Percentiles rank a stretch among this genome's conserved stretches.
Evolutionary conservation across 92 coral and sea anemone species (phyloP).

Genomic region (Muricea muricata): DNA sequence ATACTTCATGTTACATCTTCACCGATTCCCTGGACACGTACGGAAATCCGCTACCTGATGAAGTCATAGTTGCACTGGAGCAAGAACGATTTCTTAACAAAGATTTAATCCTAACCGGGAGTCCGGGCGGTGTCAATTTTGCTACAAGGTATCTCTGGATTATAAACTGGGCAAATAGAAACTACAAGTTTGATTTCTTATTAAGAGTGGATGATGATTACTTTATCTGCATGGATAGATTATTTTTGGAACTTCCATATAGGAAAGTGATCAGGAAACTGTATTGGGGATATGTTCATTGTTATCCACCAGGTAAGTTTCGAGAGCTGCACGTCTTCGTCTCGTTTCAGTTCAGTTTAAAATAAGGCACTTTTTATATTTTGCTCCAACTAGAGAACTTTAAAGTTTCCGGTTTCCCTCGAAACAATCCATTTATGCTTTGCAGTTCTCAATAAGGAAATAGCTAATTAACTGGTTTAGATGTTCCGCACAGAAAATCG

Average conservation of each 20-base stretch:
- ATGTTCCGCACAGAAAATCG: too few relatives aligned
- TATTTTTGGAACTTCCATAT: slow-evolving; percentile 79
- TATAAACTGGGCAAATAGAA: slow-evolving; percentile 74
- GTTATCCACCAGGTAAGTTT: slow-evolving; percentile 55
- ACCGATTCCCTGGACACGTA: slow-evolving; percentile 68
- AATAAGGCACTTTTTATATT: too few relatives aligned
- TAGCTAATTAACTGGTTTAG: too few relatives aligned
- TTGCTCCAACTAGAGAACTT: too few relatives aligned
- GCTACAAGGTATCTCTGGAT: slow-evolving; percentile 86
- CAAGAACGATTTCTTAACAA: slow-evolving; percentile 29
- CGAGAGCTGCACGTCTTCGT: too few relatives aligned
- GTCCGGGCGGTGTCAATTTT: slow-evolving; percentile 79
- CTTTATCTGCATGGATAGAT: slow-evolving; percentile 81
- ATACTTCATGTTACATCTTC: slow-evolving; percentile 82
- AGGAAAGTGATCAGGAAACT: slow-evolving; percentile 71
- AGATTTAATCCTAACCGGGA: slow-evolving; percentile 22
- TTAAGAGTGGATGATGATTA: slow-evolving; percentile 96
- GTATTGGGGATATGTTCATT: slow-evolving; percentile 94
- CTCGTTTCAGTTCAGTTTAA: too few relatives aligned
- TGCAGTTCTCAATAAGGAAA: too few relatives aligned
- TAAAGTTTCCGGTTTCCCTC: too few relatives aligned
- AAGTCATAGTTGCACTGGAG: background rate
- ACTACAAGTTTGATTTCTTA: slow-evolving; percentile 82
- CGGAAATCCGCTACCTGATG: slow-evolving; percentile 20
- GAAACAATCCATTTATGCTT: too few relatives aligned